A percentile compares a stretch with the other conserved stretches of the same genome.
Evolutionary conservation across 2,888 invertebrate genomes (phyloP).

Genomic region (Pachycephus smyrnensis): DNA sequence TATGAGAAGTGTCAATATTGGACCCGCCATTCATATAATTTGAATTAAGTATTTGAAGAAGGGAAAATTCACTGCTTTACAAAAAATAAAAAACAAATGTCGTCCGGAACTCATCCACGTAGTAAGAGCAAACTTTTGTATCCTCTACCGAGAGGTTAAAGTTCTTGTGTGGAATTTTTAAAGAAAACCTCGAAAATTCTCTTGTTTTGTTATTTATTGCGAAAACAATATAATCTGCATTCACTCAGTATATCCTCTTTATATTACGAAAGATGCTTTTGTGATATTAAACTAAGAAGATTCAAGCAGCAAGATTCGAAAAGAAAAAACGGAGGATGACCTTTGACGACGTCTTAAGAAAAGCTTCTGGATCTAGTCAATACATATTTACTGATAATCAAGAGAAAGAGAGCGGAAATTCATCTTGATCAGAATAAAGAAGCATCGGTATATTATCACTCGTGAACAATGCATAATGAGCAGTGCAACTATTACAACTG

Average conservation of each 20-base stretch:
- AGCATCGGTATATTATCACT: neutral
- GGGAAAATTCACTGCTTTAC: neutral
- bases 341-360: neutral
- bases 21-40: neutral
- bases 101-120: slow-evolving; percentile 13
- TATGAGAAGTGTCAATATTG: neutral
- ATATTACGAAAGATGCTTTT: neutral
- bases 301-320: neutral
- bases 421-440: neutral
- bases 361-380: neutral
- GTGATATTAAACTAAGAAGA: neutral
- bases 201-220: neutral
- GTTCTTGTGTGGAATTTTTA: neutral
- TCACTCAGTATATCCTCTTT: neutral
- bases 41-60: neutral
- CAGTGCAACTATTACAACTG: slow-evolving; percentile 41
- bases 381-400: neutral
- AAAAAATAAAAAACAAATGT: slow-evolving; percentile 16
- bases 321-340: neutral
- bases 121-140: slow-evolving; percentile 15
- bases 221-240: neutral
- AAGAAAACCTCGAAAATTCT: neutral
- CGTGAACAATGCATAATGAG: slow-evolving; percentile 43
- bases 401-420: slow-evolving; percentile 4
- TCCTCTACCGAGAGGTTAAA: slow-evolving; percentile 16